Percentiles rank a stretch among this genome's conserved stretches.
Evolutionary conservation across 1,140 invertebrate species (phyloP).

Genomic region (Listronotus oregonensis): DNA sequence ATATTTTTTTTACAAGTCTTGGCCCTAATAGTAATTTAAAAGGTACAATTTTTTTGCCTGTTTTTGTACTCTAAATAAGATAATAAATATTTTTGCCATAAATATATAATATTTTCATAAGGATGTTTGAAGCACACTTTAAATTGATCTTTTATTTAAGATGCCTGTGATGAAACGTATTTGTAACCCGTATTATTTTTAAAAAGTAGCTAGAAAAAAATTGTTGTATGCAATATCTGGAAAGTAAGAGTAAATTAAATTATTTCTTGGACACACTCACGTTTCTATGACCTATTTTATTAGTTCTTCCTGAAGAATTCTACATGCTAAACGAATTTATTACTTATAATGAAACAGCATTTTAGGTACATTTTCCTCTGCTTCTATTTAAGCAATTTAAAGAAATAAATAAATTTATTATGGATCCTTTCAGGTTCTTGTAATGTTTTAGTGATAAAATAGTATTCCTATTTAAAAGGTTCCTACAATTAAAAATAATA

Average conservation of each 20-base stretch:
- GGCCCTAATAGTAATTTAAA: too few species aligned
- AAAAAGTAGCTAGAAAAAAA: slow-evolving; percentile 17
- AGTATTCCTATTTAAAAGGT: too few species aligned
- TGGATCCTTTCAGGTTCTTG: too few species aligned
- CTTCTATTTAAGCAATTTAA: not conserved
- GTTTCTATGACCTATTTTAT: not conserved
- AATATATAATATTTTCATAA: not conserved
- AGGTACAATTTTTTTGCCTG: too few species aligned
- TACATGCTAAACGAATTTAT: slow-evolving; percentile 30
- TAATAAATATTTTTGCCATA: too few species aligned
- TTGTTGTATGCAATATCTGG: slow-evolving; percentile 17
- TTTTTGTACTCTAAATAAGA: too few species aligned
- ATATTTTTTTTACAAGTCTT: too few species aligned
- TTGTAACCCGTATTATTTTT: slow-evolving; percentile 23
- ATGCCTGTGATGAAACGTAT: slow-evolving; percentile 29
- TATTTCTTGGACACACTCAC: not conserved
- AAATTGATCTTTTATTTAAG: slow-evolving; percentile 22
- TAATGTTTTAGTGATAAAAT: too few species aligned
- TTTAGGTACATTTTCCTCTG: not conserved
- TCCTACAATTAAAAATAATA: too few species aligned
- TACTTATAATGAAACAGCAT: slow-evolving; percentile 9
- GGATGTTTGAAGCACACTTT: slow-evolving; percentile 2
- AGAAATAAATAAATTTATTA: too few species aligned
- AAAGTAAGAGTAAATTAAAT: slow-evolving; percentile 6
- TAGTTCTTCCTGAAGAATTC: not conserved